Conservation (phyloP, 2,888 invertebrate genomes). For the Metallyticus violacea region DNA sequence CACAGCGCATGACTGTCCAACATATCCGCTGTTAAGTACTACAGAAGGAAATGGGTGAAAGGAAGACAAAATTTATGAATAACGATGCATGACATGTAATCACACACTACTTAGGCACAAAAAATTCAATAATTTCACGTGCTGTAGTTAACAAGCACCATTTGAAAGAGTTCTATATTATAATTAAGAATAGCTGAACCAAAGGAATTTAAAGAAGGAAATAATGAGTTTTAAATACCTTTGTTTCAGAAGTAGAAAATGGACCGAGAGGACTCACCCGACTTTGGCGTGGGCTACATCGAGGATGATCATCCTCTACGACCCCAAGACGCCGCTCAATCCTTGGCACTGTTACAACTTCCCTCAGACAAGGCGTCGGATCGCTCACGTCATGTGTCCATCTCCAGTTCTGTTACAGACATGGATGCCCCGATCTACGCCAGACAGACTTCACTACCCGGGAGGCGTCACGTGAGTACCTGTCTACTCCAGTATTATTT, state of each 20-base stretch:
- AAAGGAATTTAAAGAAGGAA: too few relatives aligned
- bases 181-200: too few relatives aligned
- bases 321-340: constrained; percentile 45
- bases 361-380: constrained; percentile 42
- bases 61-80: too few relatives aligned
- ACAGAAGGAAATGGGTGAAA: too few relatives aligned
- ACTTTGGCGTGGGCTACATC: constrained; percentile 52
- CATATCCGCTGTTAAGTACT: too few relatives aligned
- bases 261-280: constrained; percentile 29
- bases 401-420: constrained; percentile 56
- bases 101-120: too few relatives aligned
- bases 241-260: not conserved
- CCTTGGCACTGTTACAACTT: constrained; percentile 45
- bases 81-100: too few relatives aligned
- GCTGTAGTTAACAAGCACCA: too few relatives aligned
- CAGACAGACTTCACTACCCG: constrained; percentile 38
- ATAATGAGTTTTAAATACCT: too few relatives aligned
- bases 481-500: not conserved
- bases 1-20: too few relatives aligned
- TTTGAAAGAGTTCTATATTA: too few relatives aligned
- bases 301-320: constrained; percentile 55
- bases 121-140: too few relatives aligned
- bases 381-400: constrained; percentile 48
- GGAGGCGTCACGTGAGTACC: constrained; percentile 1
- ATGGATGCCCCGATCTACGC: constrained; percentile 57